Evolutionary conservation across 2,888 invertebrate genomes (phyloP).

Genomic region (Willowsia nigromaculata): DNA sequence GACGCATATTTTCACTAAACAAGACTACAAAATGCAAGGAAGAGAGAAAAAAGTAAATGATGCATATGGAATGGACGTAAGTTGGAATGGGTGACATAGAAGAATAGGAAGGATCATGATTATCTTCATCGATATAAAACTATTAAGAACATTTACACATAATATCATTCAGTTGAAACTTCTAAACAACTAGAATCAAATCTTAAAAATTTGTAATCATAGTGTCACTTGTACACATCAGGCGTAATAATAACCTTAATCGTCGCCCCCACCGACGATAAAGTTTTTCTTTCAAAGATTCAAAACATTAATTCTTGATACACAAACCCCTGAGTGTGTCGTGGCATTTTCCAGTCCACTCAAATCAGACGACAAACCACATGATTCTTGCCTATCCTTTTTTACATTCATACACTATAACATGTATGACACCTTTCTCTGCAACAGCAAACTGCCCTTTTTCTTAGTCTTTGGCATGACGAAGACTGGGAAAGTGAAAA

Average conservation of each 20-base stretch:
- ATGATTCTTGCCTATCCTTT: not conserved
- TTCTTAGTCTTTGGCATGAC: not conserved
- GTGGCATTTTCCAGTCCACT: constrained; percentile 10
- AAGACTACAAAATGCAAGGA: no score
- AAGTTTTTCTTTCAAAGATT: not conserved
- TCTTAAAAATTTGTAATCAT: not conserved
- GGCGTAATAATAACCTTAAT: constrained; percentile 31
- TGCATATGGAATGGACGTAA: constrained; percentile 8
- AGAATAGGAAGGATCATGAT: no score
- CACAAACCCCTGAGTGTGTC: constrained; percentile 28
- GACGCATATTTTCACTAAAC: not conserved
- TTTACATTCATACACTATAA: not conserved
- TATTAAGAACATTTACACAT: no score
- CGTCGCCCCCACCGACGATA: not conserved
- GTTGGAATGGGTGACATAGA: no score
- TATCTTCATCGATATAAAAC: no score
- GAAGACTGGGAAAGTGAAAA: not conserved
- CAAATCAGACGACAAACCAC: not conserved
- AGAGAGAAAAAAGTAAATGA: not conserved
- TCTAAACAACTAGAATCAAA: not conserved
- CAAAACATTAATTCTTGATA: constrained; percentile 38
- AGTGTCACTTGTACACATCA: constrained; percentile 20
- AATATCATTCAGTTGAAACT: no score
- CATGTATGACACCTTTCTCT: not conserved
- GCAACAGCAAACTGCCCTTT: not conserved